These are phyloP conservation scores for Sinelater perroti DNA, from an alignment of 2,888 invertebrate species.

Conservation along the genomic window DNA sequence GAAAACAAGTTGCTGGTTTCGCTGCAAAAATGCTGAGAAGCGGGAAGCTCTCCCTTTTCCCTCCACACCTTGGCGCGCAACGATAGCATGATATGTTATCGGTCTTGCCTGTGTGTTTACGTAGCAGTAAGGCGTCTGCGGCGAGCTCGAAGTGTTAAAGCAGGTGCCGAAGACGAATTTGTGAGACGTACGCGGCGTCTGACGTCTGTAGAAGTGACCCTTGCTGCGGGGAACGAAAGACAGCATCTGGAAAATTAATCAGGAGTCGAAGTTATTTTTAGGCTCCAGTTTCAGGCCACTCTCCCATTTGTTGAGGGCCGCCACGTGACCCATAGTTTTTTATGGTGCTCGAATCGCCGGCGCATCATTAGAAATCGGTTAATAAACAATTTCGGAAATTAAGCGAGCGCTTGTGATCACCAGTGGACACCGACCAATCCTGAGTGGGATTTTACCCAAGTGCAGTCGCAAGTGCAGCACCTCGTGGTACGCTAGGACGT, in stretches of 20 bases:
- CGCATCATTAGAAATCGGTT: constrained; percentile 6
- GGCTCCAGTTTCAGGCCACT: constrained; percentile 11
- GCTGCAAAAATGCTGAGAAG: too few species aligned
- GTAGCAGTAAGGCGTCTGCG: not conserved
- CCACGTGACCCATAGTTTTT: constrained; percentile 14
- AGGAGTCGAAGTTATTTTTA: constrained; percentile 19
- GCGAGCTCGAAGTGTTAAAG: not conserved
- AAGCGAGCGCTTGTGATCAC: too few species aligned
- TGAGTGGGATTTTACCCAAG: too few species aligned
- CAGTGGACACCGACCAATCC: too few species aligned
- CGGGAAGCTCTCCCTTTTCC: constrained; percentile 3
- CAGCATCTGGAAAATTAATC: constrained; percentile 21
- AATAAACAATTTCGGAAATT: not conserved
- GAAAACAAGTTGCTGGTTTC: too few species aligned
- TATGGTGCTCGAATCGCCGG: not conserved
- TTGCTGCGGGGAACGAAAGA: constrained; percentile 7
- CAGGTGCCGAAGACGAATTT: not conserved
- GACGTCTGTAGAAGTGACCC: constrained; percentile 15
- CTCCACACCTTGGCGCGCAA: constrained; percentile 1
- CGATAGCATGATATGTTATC: constrained; percentile 7
- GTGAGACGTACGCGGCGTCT: not conserved
- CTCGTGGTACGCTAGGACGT: too few species aligned
- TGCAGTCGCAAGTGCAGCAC: too few species aligned
- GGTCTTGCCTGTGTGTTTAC: not conserved
- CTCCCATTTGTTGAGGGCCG: constrained; percentile 13